These are phyloP conservation scores for Cephus spinipes DNA, from an alignment of 2,888 invertebrate species.

Conservation along the genomic window DNA sequence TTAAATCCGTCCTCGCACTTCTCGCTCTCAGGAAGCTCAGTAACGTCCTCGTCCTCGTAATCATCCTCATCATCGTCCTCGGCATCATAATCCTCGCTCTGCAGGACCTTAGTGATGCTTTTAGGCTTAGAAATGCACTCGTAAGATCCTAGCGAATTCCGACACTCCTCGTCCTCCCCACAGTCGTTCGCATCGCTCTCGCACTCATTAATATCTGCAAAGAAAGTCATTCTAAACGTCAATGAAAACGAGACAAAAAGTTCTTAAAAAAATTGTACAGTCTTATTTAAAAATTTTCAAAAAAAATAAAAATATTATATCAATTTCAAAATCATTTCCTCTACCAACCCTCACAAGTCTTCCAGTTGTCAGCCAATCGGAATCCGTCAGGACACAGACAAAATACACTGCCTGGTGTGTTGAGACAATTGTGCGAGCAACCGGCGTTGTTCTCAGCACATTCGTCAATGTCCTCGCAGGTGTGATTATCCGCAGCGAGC, in stretches of 20 bases:
- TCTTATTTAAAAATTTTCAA: background rate
- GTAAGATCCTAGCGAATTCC: conserved; percentile 69
- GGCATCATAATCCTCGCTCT: conserved; percentile 53
- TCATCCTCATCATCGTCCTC: conserved; percentile 47
- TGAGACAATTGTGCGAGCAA: conserved; percentile 73
- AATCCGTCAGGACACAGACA: conserved; percentile 61
- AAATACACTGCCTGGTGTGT: conserved; percentile 69
- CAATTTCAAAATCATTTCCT: background rate
- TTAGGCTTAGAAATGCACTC: conserved; percentile 46
- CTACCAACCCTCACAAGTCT: conserved; percentile 55
- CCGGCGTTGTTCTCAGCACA: conserved; percentile 70
- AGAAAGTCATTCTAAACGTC: background rate
- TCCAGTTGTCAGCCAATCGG: conserved; percentile 51
- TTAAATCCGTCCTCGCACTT: conserved; percentile 65
- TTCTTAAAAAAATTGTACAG: background rate
- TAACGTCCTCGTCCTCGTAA: conserved; percentile 45
- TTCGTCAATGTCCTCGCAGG: conserved; percentile 71
- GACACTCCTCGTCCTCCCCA: conserved; percentile 55
- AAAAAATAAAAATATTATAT: background rate
- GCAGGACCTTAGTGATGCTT: conserved; percentile 50
- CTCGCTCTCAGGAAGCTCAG: conserved; percentile 47
- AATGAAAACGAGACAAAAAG: background rate
- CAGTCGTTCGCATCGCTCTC: conserved; percentile 48
- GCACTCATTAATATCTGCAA: conserved; percentile 75
- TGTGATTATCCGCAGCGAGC: conserved; percentile 70